A percentile compares a stretch with the other conserved stretches of the same genome.
Evolutionary conservation across 1,140 invertebrate genomes (phyloP).

Genomic region (Drosophila athabasca): DNA sequence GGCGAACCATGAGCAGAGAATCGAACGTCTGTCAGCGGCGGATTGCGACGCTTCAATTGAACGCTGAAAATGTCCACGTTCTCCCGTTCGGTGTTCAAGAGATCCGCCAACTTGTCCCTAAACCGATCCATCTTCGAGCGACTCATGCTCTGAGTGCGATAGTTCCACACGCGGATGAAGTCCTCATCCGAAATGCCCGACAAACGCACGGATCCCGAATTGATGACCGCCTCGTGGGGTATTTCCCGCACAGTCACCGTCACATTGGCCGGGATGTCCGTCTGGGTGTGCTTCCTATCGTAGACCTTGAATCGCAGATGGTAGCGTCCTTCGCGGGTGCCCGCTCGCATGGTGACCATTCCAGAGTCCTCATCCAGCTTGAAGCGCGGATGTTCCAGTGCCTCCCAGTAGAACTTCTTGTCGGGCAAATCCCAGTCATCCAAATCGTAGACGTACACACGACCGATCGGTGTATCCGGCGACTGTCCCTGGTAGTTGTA

Average conservation of each 20-base stretch:
- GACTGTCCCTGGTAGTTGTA: constrained; percentile 98
- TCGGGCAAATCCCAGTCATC: constrained; percentile 99
- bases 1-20: constrained; percentile 98
- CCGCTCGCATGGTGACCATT: constrained; percentile 97
- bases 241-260: constrained; percentile 96
- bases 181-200: constrained; percentile 98
- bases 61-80: constrained; percentile 99
- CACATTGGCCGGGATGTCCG: constrained; percentile 95
- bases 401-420: constrained; percentile 98
- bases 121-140: constrained; percentile 95
- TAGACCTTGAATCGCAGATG: constrained; percentile 96
- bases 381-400: constrained; percentile 91
- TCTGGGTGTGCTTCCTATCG: constrained; percentile 96
- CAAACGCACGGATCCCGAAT: constrained; percentile 96
- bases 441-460: constrained; percentile 97
- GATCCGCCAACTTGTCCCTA: constrained; percentile 92
- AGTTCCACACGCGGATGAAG: constrained; percentile 97
- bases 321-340: constrained; percentile 93
- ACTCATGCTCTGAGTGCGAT: constrained; percentile 91
- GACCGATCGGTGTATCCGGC: constrained; percentile 95
- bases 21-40: constrained; percentile 95
- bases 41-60: constrained; percentile 92
- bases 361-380: constrained; percentile 95
- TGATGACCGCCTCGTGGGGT: constrained; percentile 96
- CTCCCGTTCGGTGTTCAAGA: constrained; percentile 92